Evolutionary conservation across 2,797 vertebrate species (phyloP).

Genomic region (Melanotaenia boesemani): DNA sequence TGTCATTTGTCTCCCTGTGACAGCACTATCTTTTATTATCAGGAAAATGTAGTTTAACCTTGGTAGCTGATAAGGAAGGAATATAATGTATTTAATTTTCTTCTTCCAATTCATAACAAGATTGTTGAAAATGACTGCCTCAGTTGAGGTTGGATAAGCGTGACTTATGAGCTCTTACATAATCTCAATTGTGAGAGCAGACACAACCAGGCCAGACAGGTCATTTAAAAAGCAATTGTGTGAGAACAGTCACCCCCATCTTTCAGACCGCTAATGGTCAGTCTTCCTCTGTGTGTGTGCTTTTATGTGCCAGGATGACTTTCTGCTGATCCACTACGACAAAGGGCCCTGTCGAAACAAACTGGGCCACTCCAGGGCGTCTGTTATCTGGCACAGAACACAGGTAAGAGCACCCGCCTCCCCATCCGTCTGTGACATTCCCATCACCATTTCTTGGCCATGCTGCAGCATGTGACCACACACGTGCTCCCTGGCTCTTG

Average conservation of each 20-base stretch:
- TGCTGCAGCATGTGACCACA: conserved; percentile 47
- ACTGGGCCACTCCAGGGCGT: conserved; percentile 97
- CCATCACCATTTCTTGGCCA: conserved; percentile 9
- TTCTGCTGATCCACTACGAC: conserved; percentile 98
- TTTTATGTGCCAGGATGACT: conserved; percentile 89
- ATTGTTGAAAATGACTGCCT: conserved; percentile 7
- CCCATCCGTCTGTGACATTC: background rate
- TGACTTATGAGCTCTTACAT: conserved; percentile 41
- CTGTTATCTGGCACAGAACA: conserved; percentile 99
- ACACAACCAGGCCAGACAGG: background rate
- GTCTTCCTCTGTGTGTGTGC: conserved; percentile 35
- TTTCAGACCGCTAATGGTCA: conserved; percentile 46
- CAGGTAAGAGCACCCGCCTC: conserved; percentile 86
- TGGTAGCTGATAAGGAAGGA: conserved; percentile 24
- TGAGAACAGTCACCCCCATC: conserved; percentile 23
- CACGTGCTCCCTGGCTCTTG: conserved; percentile 50
- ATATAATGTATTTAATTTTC: conserved; percentile 11
- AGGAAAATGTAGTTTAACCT: conserved; percentile 32
- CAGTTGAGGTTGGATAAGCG: conserved; percentile 1
- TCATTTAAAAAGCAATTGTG: conserved; percentile 63
- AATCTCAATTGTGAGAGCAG: conserved; percentile 47
- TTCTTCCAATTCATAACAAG: background rate
- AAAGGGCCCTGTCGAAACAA: conserved; percentile 99
- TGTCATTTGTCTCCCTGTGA: conserved; percentile 28
- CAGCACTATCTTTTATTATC: conserved; percentile 29